Base-by-base conservation (phyloP, 2,888 invertebrate species). In the Hymenopus coronatus region DNA sequence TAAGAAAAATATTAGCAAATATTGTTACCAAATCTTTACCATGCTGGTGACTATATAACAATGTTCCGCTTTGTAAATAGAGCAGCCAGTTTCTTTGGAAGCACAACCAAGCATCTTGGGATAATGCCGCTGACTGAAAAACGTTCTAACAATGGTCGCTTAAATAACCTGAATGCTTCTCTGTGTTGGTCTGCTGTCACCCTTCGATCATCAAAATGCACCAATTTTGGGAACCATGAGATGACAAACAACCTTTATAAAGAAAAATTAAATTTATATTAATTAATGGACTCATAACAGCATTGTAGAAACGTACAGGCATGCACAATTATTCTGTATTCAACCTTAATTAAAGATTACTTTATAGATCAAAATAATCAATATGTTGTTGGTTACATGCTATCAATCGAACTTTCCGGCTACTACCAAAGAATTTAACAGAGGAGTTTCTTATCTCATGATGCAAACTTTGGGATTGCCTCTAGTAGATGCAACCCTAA, bases 121-220 rank as follows among this genome's bases (percentile, higher is more conserved):
- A 70, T 70, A 25, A 70, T 15, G 1, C 54, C 54, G 2, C 20
- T 70, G 20, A 25, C 2, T 70, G 20, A 20, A 6, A 70, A 70
- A 20, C 54, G 54, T 70, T 70, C 28, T 70, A 20, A 70, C 14
- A 96, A 92, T 0, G 96, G 96, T 90, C 95, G 93, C 91, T 94
- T 95, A 93, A 95, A 96, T 9, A 96, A 92, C 85, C 96, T 93
- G 85, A 94, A 94, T 0, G 96, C 95, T 92, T 96, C 96, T 4
- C 93, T 91, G 30, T 94, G 93, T 92, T 97, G 96, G 91, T 96
- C 95, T 1, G 93, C 93, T 0, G 96, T 96, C n/a, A 97, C 95
- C 83, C 93, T 93, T 88, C 95, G 94, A 92, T 97, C 97, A 92
- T 97, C 97, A 91, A 97, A 93, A 91, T 97, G 96, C 46, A 95